Evolutionary conservation across 37 sponge, comb jelly and placozoan genomes (phyloP).

Genomic region (Halichondria panicea): DNA sequence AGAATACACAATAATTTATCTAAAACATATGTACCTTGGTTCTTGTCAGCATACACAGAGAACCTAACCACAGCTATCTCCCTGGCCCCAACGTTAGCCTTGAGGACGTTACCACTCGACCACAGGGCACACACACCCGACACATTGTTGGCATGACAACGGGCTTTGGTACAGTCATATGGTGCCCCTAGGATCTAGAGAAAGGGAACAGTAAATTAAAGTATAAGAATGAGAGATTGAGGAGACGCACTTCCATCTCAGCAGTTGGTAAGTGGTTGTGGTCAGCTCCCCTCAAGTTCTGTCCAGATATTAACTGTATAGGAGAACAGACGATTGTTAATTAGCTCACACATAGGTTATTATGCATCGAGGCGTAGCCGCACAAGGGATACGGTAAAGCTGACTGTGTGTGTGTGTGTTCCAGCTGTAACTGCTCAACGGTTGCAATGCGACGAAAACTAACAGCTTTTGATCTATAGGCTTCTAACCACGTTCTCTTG

Average conservation of each 20-base stretch:
- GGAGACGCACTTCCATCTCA: slow-evolving; percentile 9
- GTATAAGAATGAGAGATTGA: too few relatives aligned
- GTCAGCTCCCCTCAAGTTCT: background rate
- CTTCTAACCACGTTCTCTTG: too few relatives aligned
- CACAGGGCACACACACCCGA: slow-evolving; percentile 33
- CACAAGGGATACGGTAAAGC: too few relatives aligned
- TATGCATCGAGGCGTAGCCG: too few relatives aligned
- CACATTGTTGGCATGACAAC: slow-evolving; percentile 4
- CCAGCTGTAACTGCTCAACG: too few relatives aligned
- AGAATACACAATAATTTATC: too few relatives aligned
- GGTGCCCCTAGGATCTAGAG: slow-evolving; percentile 44
- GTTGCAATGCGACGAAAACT: too few relatives aligned
- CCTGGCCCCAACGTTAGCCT: slow-evolving; percentile 4
- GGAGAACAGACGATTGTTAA: background rate
- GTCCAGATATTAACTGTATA: slow-evolving; percentile 27
- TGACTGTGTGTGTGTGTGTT: too few relatives aligned
- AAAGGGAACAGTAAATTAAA: background rate
- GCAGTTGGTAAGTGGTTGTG: slow-evolving; percentile 18
- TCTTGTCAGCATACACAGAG: background rate
- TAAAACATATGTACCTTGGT: too few relatives aligned
- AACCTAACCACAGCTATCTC: slow-evolving; percentile 25
- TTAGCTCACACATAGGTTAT: too few relatives aligned
- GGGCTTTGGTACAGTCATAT: slow-evolving; percentile 35
- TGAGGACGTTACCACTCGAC: slow-evolving; percentile 11
- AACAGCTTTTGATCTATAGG: too few relatives aligned